Conservation (phyloP, 2,113 vertebrate genomes). For the Anguilla rostrata region DNA sequence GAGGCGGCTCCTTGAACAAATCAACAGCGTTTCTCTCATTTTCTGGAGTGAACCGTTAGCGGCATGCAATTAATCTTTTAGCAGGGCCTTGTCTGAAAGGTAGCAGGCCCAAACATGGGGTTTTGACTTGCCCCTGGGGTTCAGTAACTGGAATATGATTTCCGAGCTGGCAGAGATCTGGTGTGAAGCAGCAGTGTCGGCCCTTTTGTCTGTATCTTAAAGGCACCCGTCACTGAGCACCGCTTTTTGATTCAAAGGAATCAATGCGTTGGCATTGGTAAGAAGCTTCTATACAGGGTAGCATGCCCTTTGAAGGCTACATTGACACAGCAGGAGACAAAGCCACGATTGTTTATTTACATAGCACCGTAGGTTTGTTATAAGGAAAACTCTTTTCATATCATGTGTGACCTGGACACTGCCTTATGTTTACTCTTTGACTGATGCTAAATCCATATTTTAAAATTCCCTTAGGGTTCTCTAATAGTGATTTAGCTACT, state of each 20-base stretch:
- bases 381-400: neutral
- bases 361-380: neutral
- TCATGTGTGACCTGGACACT: neutral
- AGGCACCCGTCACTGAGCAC: neutral
- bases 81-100: neutral
- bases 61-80: constrained; percentile 5
- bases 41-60: constrained; percentile 2
- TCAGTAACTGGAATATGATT: neutral
- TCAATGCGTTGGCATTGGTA: neutral
- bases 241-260: neutral
- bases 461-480: neutral
- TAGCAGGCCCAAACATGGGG: constrained; percentile 7
- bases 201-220: neutral
- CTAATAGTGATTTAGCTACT: neutral
- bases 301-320: neutral
- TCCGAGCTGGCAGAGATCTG: neutral
- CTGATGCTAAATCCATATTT: neutral
- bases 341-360: neutral
- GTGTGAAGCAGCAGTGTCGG: neutral
- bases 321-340: neutral
- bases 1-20: neutral
- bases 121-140: neutral
- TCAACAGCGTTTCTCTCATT: neutral
- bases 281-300: neutral
- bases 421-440: neutral